Percentiles rank a stretch among this genome's conserved stretches.
Evolutionary conservation across 2,113 vertebrate species (phyloP).

Genomic region (Gasterosteus aculeatus): DNA sequence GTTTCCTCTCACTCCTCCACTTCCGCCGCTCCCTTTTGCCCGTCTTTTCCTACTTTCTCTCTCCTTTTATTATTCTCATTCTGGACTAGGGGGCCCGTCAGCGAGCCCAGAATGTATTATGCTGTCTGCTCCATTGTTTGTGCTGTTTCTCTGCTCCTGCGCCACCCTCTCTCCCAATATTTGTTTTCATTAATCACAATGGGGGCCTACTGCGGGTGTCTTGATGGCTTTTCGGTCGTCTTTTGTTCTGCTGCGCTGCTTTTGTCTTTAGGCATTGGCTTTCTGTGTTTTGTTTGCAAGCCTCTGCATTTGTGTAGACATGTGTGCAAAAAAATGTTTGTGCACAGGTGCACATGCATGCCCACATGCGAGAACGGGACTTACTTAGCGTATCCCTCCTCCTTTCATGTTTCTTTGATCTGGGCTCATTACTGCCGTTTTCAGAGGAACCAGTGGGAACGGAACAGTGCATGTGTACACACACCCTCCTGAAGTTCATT

Average conservation of each 20-base stretch:
- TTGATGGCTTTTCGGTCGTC: slow-evolving; percentile 86
- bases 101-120: slow-evolving; percentile 77
- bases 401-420: slow-evolving; percentile 56
- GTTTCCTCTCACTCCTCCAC: slow-evolving; percentile 62
- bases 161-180: slow-evolving; percentile 78
- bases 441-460: slow-evolving; percentile 8
- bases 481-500: neutral
- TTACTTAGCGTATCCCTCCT: slow-evolving; percentile 16
- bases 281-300: slow-evolving; percentile 58
- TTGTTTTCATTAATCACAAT: slow-evolving; percentile 94
- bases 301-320: slow-evolving; percentile 43
- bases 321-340: slow-evolving; percentile 18
- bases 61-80: slow-evolving; percentile 76
- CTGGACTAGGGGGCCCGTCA: slow-evolving; percentile 75
- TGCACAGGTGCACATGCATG: slow-evolving; percentile 34
- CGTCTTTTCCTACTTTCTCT: slow-evolving; percentile 59
- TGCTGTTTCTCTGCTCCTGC: slow-evolving; percentile 75
- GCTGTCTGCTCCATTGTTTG: slow-evolving; percentile 92
- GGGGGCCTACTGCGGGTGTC: slow-evolving; percentile 87
- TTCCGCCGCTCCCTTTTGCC: slow-evolving; percentile 48
- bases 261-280: slow-evolving; percentile 72
- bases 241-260: slow-evolving; percentile 81
- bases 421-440: slow-evolving; percentile 42
- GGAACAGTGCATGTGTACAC: slow-evolving; percentile 1
- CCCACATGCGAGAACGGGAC: slow-evolving; percentile 5